phyloP scores from a whole-genome alignment of 2,888 invertebrate species.

The Epiblema foenella region DNA sequence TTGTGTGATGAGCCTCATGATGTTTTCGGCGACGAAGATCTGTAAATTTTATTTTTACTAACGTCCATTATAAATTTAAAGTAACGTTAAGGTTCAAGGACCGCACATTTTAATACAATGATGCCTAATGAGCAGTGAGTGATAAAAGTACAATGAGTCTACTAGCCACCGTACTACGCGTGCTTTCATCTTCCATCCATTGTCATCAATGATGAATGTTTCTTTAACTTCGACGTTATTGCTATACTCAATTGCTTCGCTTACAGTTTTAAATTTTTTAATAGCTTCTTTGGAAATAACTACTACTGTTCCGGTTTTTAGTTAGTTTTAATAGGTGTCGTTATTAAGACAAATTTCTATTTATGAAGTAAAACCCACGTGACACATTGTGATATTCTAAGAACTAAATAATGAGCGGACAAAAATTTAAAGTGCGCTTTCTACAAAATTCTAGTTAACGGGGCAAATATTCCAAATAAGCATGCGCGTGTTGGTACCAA shows the following conservation, averaged over 20 bases:
- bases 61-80: slow-evolving; percentile 10
- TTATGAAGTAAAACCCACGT: too few relatives aligned
- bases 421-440: too few relatives aligned
- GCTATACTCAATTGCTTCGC: slow-evolving; percentile 34
- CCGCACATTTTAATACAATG: slow-evolving; percentile 44
- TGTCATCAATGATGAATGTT: slow-evolving; percentile 43
- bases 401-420: too few relatives aligned
- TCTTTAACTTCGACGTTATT: slow-evolving; percentile 39
- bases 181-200: slow-evolving; percentile 33
- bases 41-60: not conserved
- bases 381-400: not conserved
- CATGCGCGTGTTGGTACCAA: too few relatives aligned
- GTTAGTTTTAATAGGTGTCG: slow-evolving; percentile 25
- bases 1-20: not conserved
- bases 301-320: slow-evolving; percentile 31
- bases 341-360: slow-evolving; percentile 25
- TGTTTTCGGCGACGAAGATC: not conserved
- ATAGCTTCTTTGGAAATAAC: slow-evolving; percentile 37
- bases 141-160: slow-evolving; percentile 40
- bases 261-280: slow-evolving; percentile 43
- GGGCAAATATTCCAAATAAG: too few relatives aligned
- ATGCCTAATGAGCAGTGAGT: slow-evolving; percentile 38
- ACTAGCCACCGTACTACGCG: slow-evolving; percentile 44
- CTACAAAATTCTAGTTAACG: too few relatives aligned
- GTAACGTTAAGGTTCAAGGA: slow-evolving; percentile 35